Evolutionary conservation across 2,888 invertebrate species (phyloP).

Genomic region (Mythimna lalbum): DNA sequence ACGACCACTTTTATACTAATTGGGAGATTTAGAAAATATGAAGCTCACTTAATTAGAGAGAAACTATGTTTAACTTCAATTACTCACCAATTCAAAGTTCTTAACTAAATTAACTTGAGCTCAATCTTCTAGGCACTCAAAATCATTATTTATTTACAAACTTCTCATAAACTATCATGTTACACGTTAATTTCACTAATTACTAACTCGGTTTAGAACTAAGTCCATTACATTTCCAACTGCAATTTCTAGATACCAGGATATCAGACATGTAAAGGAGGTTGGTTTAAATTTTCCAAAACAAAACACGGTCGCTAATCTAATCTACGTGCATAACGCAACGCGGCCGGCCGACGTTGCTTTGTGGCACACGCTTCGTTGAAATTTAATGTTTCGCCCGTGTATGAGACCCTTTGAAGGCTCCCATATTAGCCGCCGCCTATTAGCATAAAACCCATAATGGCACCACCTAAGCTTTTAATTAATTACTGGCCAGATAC

Average conservation of each 20-base stretch:
- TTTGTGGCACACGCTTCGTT: constrained; percentile 76
- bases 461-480: constrained; percentile 85
- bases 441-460: constrained; percentile 89
- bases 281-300: constrained; percentile 50
- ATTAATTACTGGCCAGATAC: constrained; percentile 86
- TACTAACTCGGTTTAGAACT: constrained; percentile 30
- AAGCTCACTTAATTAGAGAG: constrained; percentile 21
- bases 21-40: constrained; percentile 40
- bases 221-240: constrained; percentile 40
- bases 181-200: constrained; percentile 32
- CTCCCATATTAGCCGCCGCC: constrained; percentile 82
- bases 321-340: constrained; percentile 72
- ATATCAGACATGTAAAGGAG: constrained; percentile 49
- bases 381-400: constrained; percentile 83
- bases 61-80: constrained; percentile 36
- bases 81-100: constrained; percentile 44
- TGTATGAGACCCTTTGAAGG: constrained; percentile 82
- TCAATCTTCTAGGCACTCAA: constrained; percentile 28
- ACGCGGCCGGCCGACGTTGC: constrained; percentile 67
- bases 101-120: constrained; percentile 41
- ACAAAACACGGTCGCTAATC: constrained; percentile 72
- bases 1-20: constrained; percentile 51
- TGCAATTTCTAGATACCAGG: constrained; percentile 39
- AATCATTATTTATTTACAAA: constrained; percentile 31
- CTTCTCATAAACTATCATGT: constrained; percentile 30